Evolutionary conservation across 2,888 invertebrate genomes (phyloP), one percentile per base, ranked within the genome.

Genomic region (Epirrita christyi): DNA sequence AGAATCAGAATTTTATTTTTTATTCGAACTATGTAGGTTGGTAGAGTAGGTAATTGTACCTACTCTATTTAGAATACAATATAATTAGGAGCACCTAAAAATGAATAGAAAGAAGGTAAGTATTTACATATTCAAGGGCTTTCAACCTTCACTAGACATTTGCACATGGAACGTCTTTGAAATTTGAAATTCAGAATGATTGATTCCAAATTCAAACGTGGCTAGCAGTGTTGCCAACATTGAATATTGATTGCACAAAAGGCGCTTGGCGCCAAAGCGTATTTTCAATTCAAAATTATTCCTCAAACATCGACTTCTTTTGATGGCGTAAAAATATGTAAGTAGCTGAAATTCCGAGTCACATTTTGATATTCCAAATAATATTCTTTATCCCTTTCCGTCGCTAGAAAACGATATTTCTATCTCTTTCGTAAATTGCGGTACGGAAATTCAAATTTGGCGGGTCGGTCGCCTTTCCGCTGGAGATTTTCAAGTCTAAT

Each of bases 201-300:
- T 80, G 83, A 88, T 85, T 86, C 80, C 78, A 78, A 87, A 85
- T 82, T 85, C 84, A 80, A 84, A 81, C 75, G 78, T 76, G 70
- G 70, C 78, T 72, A 78, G 74, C 79, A 80, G 83, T 80, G 79
- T 75, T 80, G 84, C 81, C 87, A 88, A 87, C 90, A 88, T 88
- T 85, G 91, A 91, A 89, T 92, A 92, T 92, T 92, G 92, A 92
- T 92, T 92, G 92, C 82, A 88, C 92, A 92, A 92, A 92, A 92
- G 92, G 89, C 86, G 86, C 82, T 85, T 78, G 76, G 80, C 76
- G 85, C 81, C 84, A 83, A 85, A 92, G 92, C 92, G 92, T 92
- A 92, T 92, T 92, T 80, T 91, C 90, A 83, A 92, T 92, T 89
- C 86, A 85, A 90, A 91, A 89, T 89, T 88, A 91, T 92, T 92